Conservation (phyloP, 1,140 invertebrate genomes). For the Prorops nasuta region DNA sequence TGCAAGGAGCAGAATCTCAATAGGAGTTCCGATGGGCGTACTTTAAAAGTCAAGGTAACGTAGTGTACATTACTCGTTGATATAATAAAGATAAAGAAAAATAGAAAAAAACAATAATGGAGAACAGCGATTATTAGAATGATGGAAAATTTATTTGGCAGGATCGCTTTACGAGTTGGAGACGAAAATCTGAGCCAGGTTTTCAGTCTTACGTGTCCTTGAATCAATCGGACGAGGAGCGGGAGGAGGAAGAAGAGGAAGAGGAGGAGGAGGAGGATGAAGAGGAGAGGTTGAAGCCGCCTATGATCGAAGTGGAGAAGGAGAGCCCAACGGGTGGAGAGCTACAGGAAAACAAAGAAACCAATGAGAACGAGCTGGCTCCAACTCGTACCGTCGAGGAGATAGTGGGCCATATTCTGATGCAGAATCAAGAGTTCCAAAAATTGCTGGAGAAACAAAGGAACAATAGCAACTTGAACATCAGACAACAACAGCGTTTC, state of each 20-base stretch:
- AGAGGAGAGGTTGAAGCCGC: background rate
- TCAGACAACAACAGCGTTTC: constrained; percentile 59
- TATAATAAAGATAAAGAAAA: background rate
- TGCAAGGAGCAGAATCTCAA: constrained; percentile 47
- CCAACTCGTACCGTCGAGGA: constrained; percentile 66
- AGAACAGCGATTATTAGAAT: background rate
- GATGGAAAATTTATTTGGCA: constrained; percentile 11
- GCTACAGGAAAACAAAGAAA: constrained; percentile 36
- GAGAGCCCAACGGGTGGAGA: constrained; percentile 16
- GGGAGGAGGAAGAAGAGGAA: constrained; percentile 21
- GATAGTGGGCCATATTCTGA: constrained; percentile 79
- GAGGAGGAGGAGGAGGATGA: constrained; percentile 2
- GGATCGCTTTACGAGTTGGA: constrained; percentile 61
- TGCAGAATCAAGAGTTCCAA: constrained; percentile 82
- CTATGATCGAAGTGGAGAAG: background rate
- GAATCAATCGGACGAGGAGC: constrained; percentile 46
- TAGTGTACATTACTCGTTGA: background rate
- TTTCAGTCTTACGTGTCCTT: constrained; percentile 53
- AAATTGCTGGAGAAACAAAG: constrained; percentile 71
- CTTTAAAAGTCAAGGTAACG: constrained; percentile 47
- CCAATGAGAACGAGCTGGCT: no score
- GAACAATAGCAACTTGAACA: constrained; percentile 56
- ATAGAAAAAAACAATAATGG: background rate
- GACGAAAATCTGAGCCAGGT: constrained; percentile 72
- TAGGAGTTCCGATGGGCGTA: constrained; percentile 42